Percentiles rank a stretch among this genome's conserved stretches.
These are phyloP conservation scores for Erpornis zantholeuca DNA, from an alignment of 2,113 vertebrate genomes.

Conservation along the genomic window DNA sequence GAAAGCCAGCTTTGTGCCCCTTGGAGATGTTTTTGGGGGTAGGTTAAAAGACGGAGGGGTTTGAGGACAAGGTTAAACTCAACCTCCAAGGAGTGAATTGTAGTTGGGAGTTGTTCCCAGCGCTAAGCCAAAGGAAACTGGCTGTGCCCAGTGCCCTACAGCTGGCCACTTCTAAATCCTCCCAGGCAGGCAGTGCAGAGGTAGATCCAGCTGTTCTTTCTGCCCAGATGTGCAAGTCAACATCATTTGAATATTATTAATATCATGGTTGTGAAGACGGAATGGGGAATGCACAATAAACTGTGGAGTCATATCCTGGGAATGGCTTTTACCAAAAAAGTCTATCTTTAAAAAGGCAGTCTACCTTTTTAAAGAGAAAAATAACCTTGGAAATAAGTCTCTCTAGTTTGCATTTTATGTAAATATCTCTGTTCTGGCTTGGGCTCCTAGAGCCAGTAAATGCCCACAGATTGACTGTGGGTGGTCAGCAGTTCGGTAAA, in stretches of 20 bases:
- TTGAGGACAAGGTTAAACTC: not conserved
- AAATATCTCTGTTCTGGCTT: not conserved
- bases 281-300: not conserved
- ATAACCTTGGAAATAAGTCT: not conserved
- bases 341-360: not conserved
- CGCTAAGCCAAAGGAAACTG: not conserved
- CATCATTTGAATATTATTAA: no score
- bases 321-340: not conserved
- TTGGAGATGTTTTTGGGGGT: not conserved
- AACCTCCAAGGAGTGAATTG: not conserved
- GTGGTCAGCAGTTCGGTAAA: constrained; percentile 22
- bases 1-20: not conserved
- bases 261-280: not conserved
- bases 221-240: not conserved
- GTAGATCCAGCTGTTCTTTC: not conserved
- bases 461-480: constrained; percentile 22
- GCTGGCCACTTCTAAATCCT: not conserved
- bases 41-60: not conserved
- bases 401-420: not conserved
- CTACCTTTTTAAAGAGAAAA: not conserved
- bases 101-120: not conserved
- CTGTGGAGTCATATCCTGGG: not conserved
- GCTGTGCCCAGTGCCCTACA: not conserved
- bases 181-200: not conserved
- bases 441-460: not conserved